Evolutionary conservation across 1,140 invertebrate species (phyloP).

Genomic region (Octopus sinensis): DNA sequence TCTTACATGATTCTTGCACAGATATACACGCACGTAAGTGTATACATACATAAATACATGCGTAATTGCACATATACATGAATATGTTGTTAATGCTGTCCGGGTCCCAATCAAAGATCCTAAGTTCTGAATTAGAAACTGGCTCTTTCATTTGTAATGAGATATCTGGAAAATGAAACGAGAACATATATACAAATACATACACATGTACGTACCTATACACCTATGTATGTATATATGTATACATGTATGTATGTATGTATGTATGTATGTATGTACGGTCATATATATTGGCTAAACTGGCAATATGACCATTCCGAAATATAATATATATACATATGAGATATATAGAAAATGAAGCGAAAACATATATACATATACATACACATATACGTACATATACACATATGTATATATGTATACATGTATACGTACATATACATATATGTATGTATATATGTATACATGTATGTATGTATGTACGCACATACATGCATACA

Average conservation of each 20-base stretch:
- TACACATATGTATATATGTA: neutral
- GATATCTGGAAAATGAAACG: neutral
- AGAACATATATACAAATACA: neutral
- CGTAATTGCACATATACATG: neutral
- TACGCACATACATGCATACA: neutral
- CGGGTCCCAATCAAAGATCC: neutral
- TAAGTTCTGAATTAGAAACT: neutral
- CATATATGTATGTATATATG: neutral
- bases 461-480: neutral
- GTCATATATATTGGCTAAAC: too few relatives aligned
- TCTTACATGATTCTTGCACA: neutral
- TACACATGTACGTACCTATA: neutral
- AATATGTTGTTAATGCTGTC: neutral
- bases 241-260: neutral
- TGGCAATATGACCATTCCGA: too few relatives aligned
- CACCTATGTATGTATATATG: neutral
- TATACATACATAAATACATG: neutral
- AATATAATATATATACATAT: too few relatives aligned
- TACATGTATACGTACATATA: neutral
- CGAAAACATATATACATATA: neutral
- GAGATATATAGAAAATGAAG: neutral
- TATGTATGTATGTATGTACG: neutral
- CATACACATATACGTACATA: neutral
- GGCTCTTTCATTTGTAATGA: neutral
- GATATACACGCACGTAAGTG: neutral